Base-by-base conservation (phyloP, 2,113 vertebrate species). In the Galbula dea region DNA sequence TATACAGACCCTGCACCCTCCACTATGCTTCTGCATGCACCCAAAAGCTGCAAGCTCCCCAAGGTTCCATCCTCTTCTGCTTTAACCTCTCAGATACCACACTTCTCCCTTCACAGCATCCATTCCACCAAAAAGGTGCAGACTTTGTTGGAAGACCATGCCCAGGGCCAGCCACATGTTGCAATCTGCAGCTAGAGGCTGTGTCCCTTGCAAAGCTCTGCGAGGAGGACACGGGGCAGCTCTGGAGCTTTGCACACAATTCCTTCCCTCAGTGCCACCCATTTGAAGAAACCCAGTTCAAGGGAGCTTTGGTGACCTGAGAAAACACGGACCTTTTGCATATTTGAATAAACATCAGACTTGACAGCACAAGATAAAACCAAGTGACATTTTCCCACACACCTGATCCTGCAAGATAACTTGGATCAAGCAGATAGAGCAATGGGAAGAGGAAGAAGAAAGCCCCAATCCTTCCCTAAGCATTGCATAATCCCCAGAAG, bases 391-490 rank as follows among this genome's bases (percentile, higher is more conserved):
- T 86, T 81, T 79, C 93, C 80, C 73, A 71, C 83, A 14, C 48
- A 55, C 59, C 51, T 58, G 78, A 91, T 73, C 86, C 88, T 14
- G 24, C 0, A 0, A 86, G 76, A n/a, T 82, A 85, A 89, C 30
- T 52, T 49, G 39, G 45, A 92, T 81, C 80, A 19, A 77, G 43
- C 67, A 75, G 84, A 83, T 14, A 61, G 1, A 61, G 85, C 63
- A 59, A 69, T 1, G 61, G 80, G 61, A 93, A 94, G 79, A 90
- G 80, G 65, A 95, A 95, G 90, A 91, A 92, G 90, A 91, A 92
- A 93, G 82, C 8, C 0, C 0, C 83, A 91, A 87, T 80, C 87
- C 72, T 51, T 46, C 75, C n/a, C 72, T 81, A 41, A 91, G 89
- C 93, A 58, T 18, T 39, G 2, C 73, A 16, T 88, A 85, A 92